These are phyloP conservation scores for Cercopithecus mona DNA, from an alignment of 2,113 vertebrate genomes.

Conservation along the genomic window DNA sequence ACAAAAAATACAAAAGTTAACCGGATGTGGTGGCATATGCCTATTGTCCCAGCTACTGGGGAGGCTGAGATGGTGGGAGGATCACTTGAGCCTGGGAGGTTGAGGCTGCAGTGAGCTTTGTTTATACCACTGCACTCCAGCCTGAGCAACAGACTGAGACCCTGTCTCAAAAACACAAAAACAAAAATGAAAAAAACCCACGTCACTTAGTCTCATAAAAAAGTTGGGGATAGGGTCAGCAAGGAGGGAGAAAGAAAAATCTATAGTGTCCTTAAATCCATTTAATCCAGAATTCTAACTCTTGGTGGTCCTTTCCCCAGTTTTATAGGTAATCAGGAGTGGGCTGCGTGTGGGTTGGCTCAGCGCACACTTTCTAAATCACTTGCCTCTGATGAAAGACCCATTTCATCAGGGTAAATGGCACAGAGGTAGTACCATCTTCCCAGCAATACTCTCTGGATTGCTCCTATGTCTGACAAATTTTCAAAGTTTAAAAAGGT, in stretches of 20 bases:
- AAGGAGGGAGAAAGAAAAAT: neutral
- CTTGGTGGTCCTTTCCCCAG: slow-evolving; percentile 55
- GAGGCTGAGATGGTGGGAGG: too few relatives aligned
- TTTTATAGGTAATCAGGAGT: slow-evolving; percentile 38
- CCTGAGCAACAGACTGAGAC: too few relatives aligned
- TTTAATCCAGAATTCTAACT: neutral
- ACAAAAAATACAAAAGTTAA: too few relatives aligned
- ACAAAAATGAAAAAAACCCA: neutral
- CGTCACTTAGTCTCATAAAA: neutral
- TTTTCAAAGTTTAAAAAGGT: slow-evolving; percentile 29
- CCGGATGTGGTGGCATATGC: too few relatives aligned
- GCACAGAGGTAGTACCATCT: slow-evolving; percentile 63
- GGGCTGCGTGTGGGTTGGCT: slow-evolving; percentile 45
- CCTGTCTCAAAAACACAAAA: too few relatives aligned
- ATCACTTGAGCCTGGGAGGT: too few relatives aligned
- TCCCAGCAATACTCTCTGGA: slow-evolving; percentile 53
- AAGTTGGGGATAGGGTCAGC: neutral
- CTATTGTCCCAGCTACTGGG: too few relatives aligned
- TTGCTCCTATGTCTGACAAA: neutral
- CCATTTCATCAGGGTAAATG: slow-evolving; percentile 74
- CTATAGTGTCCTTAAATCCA: neutral
- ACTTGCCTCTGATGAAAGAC: slow-evolving; percentile 74
- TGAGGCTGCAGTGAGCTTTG: too few relatives aligned
- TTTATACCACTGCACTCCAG: too few relatives aligned
- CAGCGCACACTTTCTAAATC: slow-evolving; percentile 65